These are phyloP conservation scores for Columba livia DNA, from an alignment of 2,113 vertebrate genomes.

Conservation along the genomic window DNA sequence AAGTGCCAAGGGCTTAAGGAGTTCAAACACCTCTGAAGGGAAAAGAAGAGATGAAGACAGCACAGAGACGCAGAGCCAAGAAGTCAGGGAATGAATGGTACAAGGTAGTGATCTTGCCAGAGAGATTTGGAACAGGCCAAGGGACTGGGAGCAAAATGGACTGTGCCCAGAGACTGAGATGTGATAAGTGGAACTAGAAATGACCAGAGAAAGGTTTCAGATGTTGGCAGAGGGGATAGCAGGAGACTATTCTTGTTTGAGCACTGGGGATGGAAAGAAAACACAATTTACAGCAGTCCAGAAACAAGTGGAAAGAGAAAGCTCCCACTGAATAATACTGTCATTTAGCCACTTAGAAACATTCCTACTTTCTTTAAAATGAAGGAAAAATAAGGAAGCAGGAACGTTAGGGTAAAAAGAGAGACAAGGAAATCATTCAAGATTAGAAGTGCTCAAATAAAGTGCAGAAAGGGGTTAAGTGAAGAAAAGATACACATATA, in stretches of 20 bases:
- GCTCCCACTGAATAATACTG: not conserved
- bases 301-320: not conserved
- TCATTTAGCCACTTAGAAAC: not conserved
- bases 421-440: not conserved
- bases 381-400: not conserved
- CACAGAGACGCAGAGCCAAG: not conserved
- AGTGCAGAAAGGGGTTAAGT: not conserved
- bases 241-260: not conserved
- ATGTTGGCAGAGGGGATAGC: not conserved
- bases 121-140: not conserved
- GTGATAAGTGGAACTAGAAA: not conserved
- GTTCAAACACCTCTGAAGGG: conserved; percentile 1
- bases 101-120: not conserved
- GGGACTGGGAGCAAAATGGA: not conserved
- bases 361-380: not conserved
- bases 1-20: not conserved
- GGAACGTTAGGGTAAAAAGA: not conserved
- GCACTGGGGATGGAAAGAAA: not conserved
- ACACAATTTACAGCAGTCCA: not conserved
- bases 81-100: not conserved
- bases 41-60: conserved; percentile 12
- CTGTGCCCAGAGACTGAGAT: not conserved
- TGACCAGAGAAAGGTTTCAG: not conserved
- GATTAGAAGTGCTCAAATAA: not conserved
- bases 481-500: not conserved